These are phyloP conservation scores for Notiomystis cincta DNA, from an alignment of 2,113 vertebrate species.

Conservation along the genomic window DNA sequence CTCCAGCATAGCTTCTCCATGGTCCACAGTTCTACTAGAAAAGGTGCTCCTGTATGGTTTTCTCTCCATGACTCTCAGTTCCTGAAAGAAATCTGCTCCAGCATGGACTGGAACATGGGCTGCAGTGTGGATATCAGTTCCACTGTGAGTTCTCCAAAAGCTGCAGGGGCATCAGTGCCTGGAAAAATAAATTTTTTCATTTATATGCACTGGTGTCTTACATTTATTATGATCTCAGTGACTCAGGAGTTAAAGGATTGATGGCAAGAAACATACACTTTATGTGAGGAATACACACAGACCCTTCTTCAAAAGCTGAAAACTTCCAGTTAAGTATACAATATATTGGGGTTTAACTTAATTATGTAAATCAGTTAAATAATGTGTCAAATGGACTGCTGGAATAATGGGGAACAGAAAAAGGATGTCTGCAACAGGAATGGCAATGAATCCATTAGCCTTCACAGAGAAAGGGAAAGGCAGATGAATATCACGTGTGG, in stretches of 20 bases:
- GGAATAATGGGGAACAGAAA: neutral
- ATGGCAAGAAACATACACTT: neutral
- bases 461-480: neutral
- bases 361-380: neutral
- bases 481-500: neutral
- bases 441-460: neutral
- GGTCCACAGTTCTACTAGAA: neutral
- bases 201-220: fast-evolving
- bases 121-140: neutral
- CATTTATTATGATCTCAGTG: neutral
- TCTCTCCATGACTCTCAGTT: neutral
- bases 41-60: neutral
- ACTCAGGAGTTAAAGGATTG: neutral
- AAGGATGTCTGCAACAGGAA: neutral
- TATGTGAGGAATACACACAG: neutral
- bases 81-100: neutral
- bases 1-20: neutral
- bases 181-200: neutral
- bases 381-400: neutral
- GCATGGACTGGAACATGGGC: neutral
- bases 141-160: neutral
- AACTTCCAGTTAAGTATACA: neutral
- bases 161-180: neutral
- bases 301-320: neutral
- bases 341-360: neutral